These are phyloP conservation scores for Tromatobia lineatoria DNA, from an alignment of 2,888 invertebrate genomes.

Conservation along the genomic window DNA sequence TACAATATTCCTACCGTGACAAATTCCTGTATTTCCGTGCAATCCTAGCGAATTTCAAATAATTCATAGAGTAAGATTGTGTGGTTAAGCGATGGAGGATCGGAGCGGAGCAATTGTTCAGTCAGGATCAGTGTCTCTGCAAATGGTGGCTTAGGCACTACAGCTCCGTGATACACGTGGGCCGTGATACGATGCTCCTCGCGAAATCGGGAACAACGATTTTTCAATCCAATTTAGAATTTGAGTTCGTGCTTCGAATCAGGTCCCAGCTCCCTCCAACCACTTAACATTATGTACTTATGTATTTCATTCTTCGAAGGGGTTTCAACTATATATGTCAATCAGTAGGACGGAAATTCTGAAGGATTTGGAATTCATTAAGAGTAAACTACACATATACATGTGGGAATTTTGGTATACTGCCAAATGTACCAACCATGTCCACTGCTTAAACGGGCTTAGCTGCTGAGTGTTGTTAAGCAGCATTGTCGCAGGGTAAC, in stretches of 20 bases:
- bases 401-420: too few species aligned
- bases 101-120: slow-evolving; percentile 24
- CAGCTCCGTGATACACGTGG: background rate
- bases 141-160: background rate
- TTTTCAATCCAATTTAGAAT: slow-evolving; percentile 41
- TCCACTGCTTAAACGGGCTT: too few species aligned
- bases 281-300: background rate
- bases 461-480: too few species aligned
- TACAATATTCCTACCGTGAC: background rate
- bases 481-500: too few species aligned
- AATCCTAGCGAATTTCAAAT: slow-evolving; percentile 37
- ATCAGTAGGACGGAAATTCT: too few species aligned
- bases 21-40: slow-evolving; percentile 4
- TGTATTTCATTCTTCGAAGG: background rate
- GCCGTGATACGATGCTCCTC: slow-evolving; percentile 14
- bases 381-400: too few species aligned
- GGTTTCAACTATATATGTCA: too few species aligned
- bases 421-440: too few species aligned
- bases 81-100: slow-evolving; percentile 34
- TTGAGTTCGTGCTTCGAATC: slow-evolving; percentile 20
- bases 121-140: background rate
- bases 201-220: slow-evolving; percentile 30
- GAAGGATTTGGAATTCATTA: too few species aligned
- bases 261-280: background rate
- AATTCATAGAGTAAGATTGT: slow-evolving; percentile 48